phyloP scores from a whole-genome alignment of 2,888 invertebrate species.

The Steinernema carpocapsae region DNA sequence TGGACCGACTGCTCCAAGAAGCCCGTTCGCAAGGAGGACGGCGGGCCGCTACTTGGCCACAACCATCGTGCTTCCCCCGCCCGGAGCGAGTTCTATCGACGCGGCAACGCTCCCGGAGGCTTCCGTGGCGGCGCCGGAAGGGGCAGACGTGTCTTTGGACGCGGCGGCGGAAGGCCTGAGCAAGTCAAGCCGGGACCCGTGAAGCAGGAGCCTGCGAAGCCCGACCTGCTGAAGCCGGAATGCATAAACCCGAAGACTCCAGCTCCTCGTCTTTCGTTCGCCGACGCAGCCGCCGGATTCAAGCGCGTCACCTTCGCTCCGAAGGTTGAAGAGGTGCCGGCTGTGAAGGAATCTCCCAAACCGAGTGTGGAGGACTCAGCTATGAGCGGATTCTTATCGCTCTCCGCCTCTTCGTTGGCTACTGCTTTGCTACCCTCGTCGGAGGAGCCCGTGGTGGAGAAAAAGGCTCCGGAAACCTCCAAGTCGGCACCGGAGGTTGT shows the following conservation, averaged over 20 bases:
- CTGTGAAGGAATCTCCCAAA: no score
- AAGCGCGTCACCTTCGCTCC: no score
- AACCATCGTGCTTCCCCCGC: no score
- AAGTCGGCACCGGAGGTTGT: no score
- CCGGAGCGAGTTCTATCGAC: neutral
- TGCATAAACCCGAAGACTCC: neutral
- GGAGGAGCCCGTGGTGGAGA: no score
- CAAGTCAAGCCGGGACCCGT: neutral
- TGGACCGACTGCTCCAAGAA: neutral
- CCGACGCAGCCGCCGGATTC: no score
- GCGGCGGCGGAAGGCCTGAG: neutral
- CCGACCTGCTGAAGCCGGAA: neutral
- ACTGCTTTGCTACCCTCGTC: no score
- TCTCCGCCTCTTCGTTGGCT: no score
- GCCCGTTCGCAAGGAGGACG: neutral
- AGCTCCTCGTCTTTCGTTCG: neutral
- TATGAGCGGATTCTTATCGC: no score
- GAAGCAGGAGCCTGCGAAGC: neutral
- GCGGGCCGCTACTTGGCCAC: neutral
- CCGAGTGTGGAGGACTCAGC: no score
- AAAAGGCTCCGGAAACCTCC: no score
- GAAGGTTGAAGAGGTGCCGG: no score
- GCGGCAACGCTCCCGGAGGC: neutral
- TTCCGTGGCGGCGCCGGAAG: neutral
- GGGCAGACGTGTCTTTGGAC: neutral